Evolutionary conservation across 2,888 invertebrate species (phyloP).

Genomic region (Agriopis marginaria): DNA sequence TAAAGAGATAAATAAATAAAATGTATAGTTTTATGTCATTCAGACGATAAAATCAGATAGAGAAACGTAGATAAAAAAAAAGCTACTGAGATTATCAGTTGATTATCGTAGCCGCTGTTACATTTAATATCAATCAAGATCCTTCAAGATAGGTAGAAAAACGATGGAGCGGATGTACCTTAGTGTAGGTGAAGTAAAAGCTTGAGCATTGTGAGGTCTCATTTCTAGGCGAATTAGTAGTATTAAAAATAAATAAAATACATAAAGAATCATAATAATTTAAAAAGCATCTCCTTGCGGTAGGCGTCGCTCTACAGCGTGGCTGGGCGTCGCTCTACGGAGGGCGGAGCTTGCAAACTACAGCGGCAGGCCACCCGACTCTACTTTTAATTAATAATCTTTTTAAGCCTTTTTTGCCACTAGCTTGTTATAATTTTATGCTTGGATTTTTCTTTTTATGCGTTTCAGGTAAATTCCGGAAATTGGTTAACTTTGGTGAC

Average conservation of each 20-base stretch:
- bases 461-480: not conserved
- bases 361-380: not conserved
- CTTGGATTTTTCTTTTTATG: constrained; percentile 11
- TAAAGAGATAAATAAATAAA: too few relatives aligned
- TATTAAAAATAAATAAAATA: not conserved
- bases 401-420: constrained; percentile 42
- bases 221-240: too few relatives aligned
- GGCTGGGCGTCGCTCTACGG: constrained; percentile 79
- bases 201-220: too few relatives aligned
- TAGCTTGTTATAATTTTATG: constrained; percentile 47
- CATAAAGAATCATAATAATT: constrained; percentile 1
- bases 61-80: too few relatives aligned
- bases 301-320: constrained; percentile 79
- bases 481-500: not conserved
- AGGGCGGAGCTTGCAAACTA: constrained; percentile 60
- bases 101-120: too few relatives aligned
- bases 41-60: too few relatives aligned
- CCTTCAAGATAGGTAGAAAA: too few relatives aligned
- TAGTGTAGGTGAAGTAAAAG: too few relatives aligned
- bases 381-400: constrained; percentile 48
- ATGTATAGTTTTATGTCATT: too few relatives aligned
- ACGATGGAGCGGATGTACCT: too few relatives aligned
- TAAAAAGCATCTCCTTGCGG: constrained; percentile 36
- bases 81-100: too few relatives aligned
- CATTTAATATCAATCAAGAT: too few relatives aligned